These are phyloP conservation scores for Lepisosteus oculatus DNA, from an alignment of 2,113 vertebrate species.

Conservation along the genomic window DNA sequence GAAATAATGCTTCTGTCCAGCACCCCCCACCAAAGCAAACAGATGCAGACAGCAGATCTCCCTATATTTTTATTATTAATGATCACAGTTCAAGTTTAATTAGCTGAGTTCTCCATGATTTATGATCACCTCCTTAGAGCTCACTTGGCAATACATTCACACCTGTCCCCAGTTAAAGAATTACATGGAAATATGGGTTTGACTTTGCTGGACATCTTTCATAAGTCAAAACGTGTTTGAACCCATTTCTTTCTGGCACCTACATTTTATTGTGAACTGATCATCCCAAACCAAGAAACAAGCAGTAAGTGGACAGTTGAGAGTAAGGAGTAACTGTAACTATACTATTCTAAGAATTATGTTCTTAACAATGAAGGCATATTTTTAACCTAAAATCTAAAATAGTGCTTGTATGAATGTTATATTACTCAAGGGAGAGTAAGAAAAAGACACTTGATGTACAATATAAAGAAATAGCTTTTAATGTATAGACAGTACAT, in stretches of 20 bases:
- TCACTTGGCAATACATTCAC: conserved; percentile 37
- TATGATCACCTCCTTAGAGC: conserved; percentile 38
- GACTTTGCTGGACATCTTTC: conserved; percentile 33
- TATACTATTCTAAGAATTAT: too few species aligned
- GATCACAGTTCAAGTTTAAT: conserved; percentile 38
- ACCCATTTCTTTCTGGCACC: conserved; percentile 22
- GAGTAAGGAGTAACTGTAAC: too few species aligned
- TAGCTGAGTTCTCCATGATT: conserved; percentile 47
- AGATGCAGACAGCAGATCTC: conserved; percentile 2
- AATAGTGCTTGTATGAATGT: too few species aligned
- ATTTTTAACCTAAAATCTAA: too few species aligned
- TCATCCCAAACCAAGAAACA: too few species aligned
- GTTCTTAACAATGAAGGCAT: too few species aligned
- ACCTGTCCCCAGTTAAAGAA: conserved; percentile 33
- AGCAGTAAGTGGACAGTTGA: too few species aligned
- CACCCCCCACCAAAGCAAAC: conserved; percentile 32
- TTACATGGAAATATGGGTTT: conserved; percentile 28
- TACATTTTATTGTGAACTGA: too few species aligned
- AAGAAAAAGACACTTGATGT: too few species aligned
- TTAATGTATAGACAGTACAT: too few species aligned
- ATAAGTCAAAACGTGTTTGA: conserved; percentile 47
- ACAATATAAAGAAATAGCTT: too few species aligned
- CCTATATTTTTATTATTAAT: conserved; percentile 46
- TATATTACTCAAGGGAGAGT: too few species aligned
- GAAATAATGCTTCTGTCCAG: conserved; percentile 29